Conservation (phyloP, 2,797 vertebrate species). For the Onychomys arenicola region DNA sequence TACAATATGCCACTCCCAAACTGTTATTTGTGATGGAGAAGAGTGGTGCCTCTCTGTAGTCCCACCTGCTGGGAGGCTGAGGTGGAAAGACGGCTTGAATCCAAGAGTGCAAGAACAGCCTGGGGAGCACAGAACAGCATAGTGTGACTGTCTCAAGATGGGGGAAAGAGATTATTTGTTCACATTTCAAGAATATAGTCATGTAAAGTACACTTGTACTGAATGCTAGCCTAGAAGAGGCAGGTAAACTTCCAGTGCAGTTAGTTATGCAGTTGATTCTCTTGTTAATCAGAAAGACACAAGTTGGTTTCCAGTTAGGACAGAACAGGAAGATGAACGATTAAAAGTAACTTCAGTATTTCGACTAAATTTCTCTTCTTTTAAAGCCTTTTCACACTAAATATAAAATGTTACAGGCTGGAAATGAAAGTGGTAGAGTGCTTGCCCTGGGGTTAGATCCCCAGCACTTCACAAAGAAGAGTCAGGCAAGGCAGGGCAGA, state of each 20-base stretch:
- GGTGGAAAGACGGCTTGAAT: not conserved
- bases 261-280: not conserved
- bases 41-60: not conserved
- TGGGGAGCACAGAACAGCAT: not conserved
- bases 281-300: not conserved
- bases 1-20: not conserved
- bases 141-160: not conserved
- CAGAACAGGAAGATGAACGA: constrained; percentile 13
- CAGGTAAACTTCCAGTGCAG: not conserved
- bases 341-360: not conserved
- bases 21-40: not conserved
- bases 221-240: not conserved
- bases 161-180: not conserved
- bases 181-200: constrained; percentile 23
- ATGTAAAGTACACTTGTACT: not conserved
- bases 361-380: constrained; percentile 5
- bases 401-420: constrained; percentile 1
- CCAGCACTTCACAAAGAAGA: not conserved
- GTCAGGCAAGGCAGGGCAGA: not conserved
- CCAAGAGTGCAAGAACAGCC: not conserved
- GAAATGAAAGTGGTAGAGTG: not conserved
- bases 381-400: not conserved
- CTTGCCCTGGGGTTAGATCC: not conserved
- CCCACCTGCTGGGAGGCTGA: not conserved
- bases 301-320: not conserved